Evolutionary conservation across 2,888 invertebrate genomes (phyloP), one percentile per base, ranked within the genome.

Genomic region (Hanleya hanleyi): DNA sequence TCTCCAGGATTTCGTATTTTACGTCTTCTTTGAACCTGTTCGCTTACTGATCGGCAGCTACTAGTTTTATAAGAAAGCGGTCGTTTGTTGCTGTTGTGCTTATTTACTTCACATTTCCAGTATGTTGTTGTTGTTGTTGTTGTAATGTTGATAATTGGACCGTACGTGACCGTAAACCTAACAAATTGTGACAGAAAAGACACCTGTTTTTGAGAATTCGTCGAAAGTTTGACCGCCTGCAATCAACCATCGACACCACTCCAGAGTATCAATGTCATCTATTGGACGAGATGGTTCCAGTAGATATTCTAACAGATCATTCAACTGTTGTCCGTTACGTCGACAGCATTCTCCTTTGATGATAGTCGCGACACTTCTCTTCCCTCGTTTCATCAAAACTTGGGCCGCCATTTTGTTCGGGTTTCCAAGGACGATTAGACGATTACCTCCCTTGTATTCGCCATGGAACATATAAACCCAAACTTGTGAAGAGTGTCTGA

Each of bases 171-270:
- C n/a, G n/a, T n/a, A n/a, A n/a, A n/a, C n/a, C n/a, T n/a, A n/a
- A n/a, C n/a, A n/a, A n/a, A n/a, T n/a, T n/a, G n/a, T n/a, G n/a
- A n/a, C n/a, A n/a, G n/a, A n/a, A n/a, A n/a, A n/a, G 37, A 64
- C 91, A 97, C 97, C 97, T 91, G 95, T 95, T 89, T 94, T 94
- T 57, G 96, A 94, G 91, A 97, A 98, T 91, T 97, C 97, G 89
- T 97, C 97, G 15, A 97, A 97, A 61, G 96, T 97, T 88, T 94
- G 93, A 37, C 97, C 97, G 82, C 97, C 97, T 84, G 97, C 96
- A 92, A 98, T 94, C 70, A 98, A 93, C 96, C 97, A 97, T 86
- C 96, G 95, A 91, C 96, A 96, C 96, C 97, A 92, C 89, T 97
- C 97, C 84, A 97, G 95, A 51, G 95, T 95, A 88, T 97, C 97